Percentiles rank a stretch among this genome's conserved stretches.
phyloP scores from a whole-genome alignment of 1,140 invertebrate genomes.

The Schlechtendalia chinensis region DNA sequence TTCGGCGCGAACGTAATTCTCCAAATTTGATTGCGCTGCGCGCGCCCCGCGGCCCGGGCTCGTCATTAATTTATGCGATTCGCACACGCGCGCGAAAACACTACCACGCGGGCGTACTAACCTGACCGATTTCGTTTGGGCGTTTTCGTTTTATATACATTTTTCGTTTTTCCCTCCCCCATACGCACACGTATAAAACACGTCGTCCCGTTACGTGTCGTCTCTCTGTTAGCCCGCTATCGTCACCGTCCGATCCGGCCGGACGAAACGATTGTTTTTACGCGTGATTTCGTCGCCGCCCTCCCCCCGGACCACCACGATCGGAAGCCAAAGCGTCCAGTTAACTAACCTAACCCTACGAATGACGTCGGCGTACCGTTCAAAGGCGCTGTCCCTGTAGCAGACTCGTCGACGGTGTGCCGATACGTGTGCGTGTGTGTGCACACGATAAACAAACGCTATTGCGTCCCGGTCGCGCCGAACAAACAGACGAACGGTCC shows the following conservation, averaged over 20 bases:
- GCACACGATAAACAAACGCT: no score
- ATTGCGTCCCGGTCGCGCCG: no score
- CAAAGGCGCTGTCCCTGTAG: no score
- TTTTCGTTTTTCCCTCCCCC: no score
- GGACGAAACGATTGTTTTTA: neutral
- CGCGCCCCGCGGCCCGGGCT: neutral
- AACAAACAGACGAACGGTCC: no score
- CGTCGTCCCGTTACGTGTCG: neutral
- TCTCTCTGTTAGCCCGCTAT: no score
- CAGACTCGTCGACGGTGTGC: no score
- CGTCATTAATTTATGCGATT: conserved; percentile 27
- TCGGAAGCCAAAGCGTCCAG: neutral
- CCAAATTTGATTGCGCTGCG: conserved; percentile 13
- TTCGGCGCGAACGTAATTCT: conserved; percentile 13
- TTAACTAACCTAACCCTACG: no score
- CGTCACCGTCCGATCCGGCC: no score
- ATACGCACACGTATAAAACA: neutral
- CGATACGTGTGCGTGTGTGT: no score
- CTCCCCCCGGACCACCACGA: no score
- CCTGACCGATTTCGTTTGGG: neutral
- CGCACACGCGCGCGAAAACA: neutral
- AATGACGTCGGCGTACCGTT: no score
- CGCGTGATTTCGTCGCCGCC: neutral
- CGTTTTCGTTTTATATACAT: neutral
- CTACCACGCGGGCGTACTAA: neutral